Conservation (phyloP, 2,888 invertebrate genomes). For the Capitulum mitella region DNA sequence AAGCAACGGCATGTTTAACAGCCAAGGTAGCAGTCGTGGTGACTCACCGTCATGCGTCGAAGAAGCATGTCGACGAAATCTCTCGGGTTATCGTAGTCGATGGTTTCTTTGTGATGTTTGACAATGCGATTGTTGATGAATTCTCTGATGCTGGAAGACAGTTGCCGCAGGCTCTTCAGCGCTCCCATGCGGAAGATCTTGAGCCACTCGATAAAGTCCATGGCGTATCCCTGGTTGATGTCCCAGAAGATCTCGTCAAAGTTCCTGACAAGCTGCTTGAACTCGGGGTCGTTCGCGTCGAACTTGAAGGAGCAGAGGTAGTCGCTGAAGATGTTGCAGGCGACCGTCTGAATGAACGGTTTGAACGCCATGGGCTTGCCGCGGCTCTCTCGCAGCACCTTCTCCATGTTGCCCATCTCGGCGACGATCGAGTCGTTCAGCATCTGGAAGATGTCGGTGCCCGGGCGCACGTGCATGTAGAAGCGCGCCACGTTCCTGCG, state of each 20-base stretch:
- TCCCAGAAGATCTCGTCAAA: conserved; percentile 88
- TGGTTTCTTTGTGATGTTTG: conserved; percentile 44
- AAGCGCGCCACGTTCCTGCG: conserved; percentile 38
- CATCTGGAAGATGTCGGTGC: conserved; percentile 10
- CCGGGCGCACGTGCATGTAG: conserved; percentile 28
- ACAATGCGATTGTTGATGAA: conserved; percentile 66
- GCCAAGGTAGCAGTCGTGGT: no score
- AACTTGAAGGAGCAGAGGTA: conserved; percentile 74
- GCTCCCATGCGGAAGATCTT: conserved; percentile 62
- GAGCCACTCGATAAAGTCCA: conserved; percentile 78
- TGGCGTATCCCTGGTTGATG: conserved; percentile 78
- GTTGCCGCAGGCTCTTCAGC: conserved; percentile 58
- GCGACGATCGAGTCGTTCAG: conserved; percentile 31
- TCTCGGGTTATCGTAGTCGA: conserved; percentile 48
- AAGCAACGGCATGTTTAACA: no score
- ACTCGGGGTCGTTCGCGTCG: conserved; percentile 54
- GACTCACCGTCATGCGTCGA: conserved; percentile 53
- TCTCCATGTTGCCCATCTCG: conserved; percentile 29
- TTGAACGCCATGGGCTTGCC: conserved; percentile 53
- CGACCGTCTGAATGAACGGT: conserved; percentile 58
- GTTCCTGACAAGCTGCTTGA: conserved; percentile 57
- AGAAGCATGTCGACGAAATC: conserved; percentile 75
- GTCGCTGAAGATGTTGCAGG: conserved; percentile 74
- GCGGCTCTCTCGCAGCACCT: conserved; percentile 39
- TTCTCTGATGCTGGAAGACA: conserved; percentile 61